Evolutionary conservation across 1,140 invertebrate genomes (phyloP), one percentile per base, ranked within the genome.

Genomic region (Pseudobourletiella spinata): DNA sequence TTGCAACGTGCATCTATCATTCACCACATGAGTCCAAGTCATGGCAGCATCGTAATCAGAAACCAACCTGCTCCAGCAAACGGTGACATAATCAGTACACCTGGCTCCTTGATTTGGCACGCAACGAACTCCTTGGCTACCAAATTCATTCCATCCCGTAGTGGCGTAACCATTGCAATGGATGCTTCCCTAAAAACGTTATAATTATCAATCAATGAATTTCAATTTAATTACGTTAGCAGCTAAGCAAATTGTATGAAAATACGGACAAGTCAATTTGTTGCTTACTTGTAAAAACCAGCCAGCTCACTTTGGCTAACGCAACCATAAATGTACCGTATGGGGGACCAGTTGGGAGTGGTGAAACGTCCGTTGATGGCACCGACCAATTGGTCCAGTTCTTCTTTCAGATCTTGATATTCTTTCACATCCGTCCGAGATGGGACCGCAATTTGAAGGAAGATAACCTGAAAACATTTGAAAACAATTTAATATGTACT

Each of bases 101-200:
- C 91, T 0, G 87, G 84, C 15, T 83, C 83, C 64, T 90, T 89
- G 8, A 91, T 91, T 75, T 93, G 90, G 72, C 90, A 93, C 3
- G 90, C 90, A 1, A 93, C 89, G 71, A 91, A 94, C 74, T 95
- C 91, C 75, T 95, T 94, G 3, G 90, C 90, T 0, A 94, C 90
- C 44, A 95, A 78, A 77, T 95, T 95, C 91, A 95, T 95, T 29
- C 91, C 91, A 73, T 94, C 91, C 44, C 90, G 77, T 0, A 93
- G 74, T 0, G 90, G 90, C 0, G 90, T 92, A 0, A 94, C 89
- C 18, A 93, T 74, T 20, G 86, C 88, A 0, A 95, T 88, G 0
- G 87, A 84, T 0, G 89, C 83, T 70, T 92, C 89, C 18, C 89
- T 78, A 55, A 73, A 75, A 61, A 57, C 2, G 16, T n/a, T 39